Evolutionary conservation across 2,888 invertebrate genomes (phyloP).

Genomic region (Physocephala rufipes): DNA sequence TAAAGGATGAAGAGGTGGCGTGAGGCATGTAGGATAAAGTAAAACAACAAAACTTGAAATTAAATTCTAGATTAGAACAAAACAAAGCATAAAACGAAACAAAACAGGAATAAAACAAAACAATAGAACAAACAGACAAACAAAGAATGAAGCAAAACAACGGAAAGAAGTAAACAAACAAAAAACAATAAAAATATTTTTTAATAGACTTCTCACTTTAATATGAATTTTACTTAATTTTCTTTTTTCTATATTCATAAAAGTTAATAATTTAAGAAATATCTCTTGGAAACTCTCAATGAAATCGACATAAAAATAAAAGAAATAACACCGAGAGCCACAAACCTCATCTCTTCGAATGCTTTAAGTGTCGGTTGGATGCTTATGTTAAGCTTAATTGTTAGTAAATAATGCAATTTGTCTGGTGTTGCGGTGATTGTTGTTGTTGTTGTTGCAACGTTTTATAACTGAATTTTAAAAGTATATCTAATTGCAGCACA

Average conservation of each 20-base stretch:
- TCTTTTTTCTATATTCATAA: neutral
- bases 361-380: neutral
- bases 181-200: neutral
- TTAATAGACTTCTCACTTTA: too few species aligned
- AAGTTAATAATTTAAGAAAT: neutral
- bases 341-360: too few species aligned
- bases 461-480: conserved; percentile 17
- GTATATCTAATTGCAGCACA: conserved; percentile 8
- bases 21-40: too few species aligned
- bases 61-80: too few species aligned
- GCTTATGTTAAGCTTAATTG: conserved; percentile 13
- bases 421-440: neutral
- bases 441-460: neutral
- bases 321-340: too few species aligned
- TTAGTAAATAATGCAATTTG: neutral
- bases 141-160: neutral
- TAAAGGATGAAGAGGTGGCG: too few species aligned
- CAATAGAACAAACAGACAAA: too few species aligned
- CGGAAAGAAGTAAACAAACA: neutral
- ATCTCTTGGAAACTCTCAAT: too few species aligned
- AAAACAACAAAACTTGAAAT: too few species aligned
- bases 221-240: neutral
- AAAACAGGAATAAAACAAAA: too few species aligned
- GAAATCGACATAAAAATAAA: too few species aligned
- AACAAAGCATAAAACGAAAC: too few species aligned